phyloP scores from a whole-genome alignment of 2,113 vertebrate species.

The Atherinomorus stipes region DNA sequence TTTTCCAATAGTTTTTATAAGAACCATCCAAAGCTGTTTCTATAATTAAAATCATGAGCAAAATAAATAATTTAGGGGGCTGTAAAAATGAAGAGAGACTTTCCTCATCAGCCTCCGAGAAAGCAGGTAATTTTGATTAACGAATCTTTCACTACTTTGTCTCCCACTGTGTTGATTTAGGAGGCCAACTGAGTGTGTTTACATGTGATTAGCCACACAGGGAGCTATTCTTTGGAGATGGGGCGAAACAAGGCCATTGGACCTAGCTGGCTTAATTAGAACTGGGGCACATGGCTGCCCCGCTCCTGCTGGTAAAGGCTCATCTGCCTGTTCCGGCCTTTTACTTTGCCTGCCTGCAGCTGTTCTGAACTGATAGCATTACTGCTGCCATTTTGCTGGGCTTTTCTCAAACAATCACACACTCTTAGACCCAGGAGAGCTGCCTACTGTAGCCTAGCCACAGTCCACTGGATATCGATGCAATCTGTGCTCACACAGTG shows the following conservation, averaged over 20 bases:
- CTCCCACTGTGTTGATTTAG: constrained; percentile 51
- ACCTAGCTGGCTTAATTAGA: constrained; percentile 74
- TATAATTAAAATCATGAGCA: constrained; percentile 26
- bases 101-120: constrained; percentile 17
- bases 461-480: constrained; percentile 62
- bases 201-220: constrained; percentile 67
- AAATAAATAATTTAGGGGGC: not conserved
- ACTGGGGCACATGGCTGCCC: constrained; percentile 53
- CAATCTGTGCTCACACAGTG: constrained; percentile 59
- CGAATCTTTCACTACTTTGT: constrained; percentile 33
- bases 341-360: constrained; percentile 63
- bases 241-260: constrained; percentile 64
- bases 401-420: constrained; percentile 63
- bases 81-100: not conserved
- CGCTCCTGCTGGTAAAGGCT: constrained; percentile 62
- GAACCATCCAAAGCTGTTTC: not conserved
- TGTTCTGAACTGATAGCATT: constrained; percentile 73
- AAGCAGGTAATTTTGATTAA: constrained; percentile 62
- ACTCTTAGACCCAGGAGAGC: constrained; percentile 58
- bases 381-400: constrained; percentile 54
- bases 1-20: not conserved
- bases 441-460: constrained; percentile 38
- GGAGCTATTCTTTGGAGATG: constrained; percentile 58
- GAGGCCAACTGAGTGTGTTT: constrained; percentile 66
- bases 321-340: constrained; percentile 57